Conservation (phyloP, 2,113 vertebrate species). For the Petaurus breviceps region DNA sequence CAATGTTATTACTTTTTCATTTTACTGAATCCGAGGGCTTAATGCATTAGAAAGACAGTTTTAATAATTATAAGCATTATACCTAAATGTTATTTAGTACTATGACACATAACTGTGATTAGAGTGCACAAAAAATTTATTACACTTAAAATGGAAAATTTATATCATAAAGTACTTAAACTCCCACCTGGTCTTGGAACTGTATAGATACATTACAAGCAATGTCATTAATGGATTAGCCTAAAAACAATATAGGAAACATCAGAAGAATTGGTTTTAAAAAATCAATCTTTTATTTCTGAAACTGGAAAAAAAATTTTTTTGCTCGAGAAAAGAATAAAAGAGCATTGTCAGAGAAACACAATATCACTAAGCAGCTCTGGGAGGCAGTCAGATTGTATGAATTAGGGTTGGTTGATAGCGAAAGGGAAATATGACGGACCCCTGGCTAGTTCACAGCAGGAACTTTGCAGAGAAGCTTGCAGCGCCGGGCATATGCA, state of each 20-base stretch:
- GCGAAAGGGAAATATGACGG: not conserved
- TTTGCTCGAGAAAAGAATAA: not conserved
- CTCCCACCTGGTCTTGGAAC: slow-evolving; percentile 32
- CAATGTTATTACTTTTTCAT: slow-evolving; percentile 5
- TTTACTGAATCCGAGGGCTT: slow-evolving; percentile 1
- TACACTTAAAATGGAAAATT: not conserved
- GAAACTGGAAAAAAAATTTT: not conserved
- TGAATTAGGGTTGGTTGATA: not conserved
- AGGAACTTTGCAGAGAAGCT: slow-evolving; percentile 60
- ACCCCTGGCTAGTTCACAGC: slow-evolving; percentile 48
- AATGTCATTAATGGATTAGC: slow-evolving; percentile 37
- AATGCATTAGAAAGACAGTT: slow-evolving; percentile 35
- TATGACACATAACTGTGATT: slow-evolving; percentile 20
- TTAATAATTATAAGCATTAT: slow-evolving; percentile 24
- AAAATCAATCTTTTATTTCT: slow-evolving; percentile 25
- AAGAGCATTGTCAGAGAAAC: not conserved
- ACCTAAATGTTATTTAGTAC: slow-evolving; percentile 44
- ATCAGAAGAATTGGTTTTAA: not conserved
- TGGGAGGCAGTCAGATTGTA: not conserved
- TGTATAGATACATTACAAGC: slow-evolving; percentile 9
- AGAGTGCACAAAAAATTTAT: not conserved
- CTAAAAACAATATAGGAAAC: slow-evolving; percentile 43
- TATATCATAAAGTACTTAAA: slow-evolving; percentile 13
- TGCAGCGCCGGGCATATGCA: not conserved
- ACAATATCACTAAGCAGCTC: not conserved